Conservation (phyloP, 2,113 vertebrate genomes). For the Myiozetetes cayanensis region DNA sequence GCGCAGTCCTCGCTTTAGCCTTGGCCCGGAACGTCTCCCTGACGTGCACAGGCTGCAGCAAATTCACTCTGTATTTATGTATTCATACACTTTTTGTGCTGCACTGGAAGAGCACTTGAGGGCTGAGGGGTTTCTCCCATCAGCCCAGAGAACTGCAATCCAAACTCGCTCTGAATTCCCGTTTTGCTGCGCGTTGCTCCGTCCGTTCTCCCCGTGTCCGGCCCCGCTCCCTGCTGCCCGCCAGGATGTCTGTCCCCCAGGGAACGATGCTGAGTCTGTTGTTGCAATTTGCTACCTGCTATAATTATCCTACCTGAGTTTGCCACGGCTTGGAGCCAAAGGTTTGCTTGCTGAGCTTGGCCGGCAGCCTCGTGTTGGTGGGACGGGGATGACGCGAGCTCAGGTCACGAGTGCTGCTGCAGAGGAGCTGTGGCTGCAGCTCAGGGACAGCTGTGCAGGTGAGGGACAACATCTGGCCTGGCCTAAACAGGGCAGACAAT, state of each 20-base stretch:
- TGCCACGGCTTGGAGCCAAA: not conserved
- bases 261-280: not conserved
- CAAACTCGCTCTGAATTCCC: not conserved
- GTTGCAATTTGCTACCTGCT: not conserved
- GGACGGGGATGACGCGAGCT: not conserved
- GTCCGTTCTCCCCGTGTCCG: not conserved
- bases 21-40: not conserved
- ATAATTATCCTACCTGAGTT: not conserved
- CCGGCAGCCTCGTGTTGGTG: not conserved
- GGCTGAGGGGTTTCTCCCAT: not conserved
- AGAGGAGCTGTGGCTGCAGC: not conserved
- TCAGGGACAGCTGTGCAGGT: not conserved
- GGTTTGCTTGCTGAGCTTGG: not conserved
- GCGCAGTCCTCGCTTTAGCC: not conserved
- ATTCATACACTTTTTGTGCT: not conserved
- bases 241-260: rapidly evolving
- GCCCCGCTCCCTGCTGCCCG: rapidly evolving
- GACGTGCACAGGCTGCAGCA: rapidly evolving
- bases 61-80: rapidly evolving
- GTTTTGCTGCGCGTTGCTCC: not conserved
- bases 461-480: not conserved
- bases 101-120: not conserved
- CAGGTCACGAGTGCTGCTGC: not conserved
- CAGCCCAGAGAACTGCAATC: not conserved
- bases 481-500: not conserved